Evolutionary conservation across 2,797 vertebrate genomes (phyloP), one percentile per base, ranked within the genome.

Genomic region (Falco peregrinus): DNA sequence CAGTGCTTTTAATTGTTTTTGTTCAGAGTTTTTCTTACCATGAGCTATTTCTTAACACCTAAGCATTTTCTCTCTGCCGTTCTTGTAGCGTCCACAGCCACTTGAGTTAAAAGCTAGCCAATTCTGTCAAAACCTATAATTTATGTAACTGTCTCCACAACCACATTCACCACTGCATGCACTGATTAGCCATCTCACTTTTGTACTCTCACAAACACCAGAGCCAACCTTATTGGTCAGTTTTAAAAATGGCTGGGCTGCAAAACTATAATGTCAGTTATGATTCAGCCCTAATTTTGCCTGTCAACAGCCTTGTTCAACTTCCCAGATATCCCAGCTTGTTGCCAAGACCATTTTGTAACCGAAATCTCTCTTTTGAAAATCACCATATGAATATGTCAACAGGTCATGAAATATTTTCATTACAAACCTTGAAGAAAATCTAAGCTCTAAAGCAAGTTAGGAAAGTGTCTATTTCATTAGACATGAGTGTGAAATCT

Each of bases 311-410:
- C 67, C 94, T 95, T 97, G 95, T 97, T 97, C 94, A 90, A 4
- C 90, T 97, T 98, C 96, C 96, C 96, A 98, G 89, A 97, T 97
- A 97, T 95, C 97, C 93, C 93, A 96, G 77, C 67, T 93, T 90
- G 74, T 95, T 98, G 98, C 98, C 98, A 98, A 98, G 82, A 97
- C 93, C 95, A 97, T 98, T 98, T 98, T 98, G 94, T 95, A 98
- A 98, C 97, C 2, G 73, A 98, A 98, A 97, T 97, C 89, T 97
- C 97, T 97, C 96, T 98, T 98, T 96, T 97, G 96, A 98, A 98
- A 98, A 98, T 98, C 97, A 98, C 97, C 95, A 97, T 97, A 98
- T 98, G 98, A 98, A 98, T 98, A 97, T 98, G 97, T 98, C 98
- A 98, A 98, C 98, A 98, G 97, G 96, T 98, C 98, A 97, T 98